Evolutionary conservation across 2,888 invertebrate genomes (phyloP).

Genomic region (Stenurella melanura): DNA sequence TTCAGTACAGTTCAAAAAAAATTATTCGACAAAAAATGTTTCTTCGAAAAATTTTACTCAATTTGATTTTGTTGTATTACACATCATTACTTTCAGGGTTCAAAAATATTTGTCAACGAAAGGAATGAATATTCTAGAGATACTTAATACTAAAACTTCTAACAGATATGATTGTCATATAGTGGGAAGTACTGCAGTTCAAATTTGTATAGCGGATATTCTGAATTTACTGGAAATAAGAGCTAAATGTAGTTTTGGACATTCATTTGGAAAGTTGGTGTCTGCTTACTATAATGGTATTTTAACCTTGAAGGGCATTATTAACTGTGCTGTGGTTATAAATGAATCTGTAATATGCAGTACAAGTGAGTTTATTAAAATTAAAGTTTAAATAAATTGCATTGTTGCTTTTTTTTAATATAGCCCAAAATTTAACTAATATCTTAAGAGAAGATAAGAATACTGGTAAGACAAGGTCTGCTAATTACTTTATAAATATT

Average conservation of each 20-base stretch:
- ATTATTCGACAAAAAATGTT: too few species aligned
- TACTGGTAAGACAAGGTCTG: too few species aligned
- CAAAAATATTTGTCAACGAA: background rate
- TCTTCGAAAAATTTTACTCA: too few species aligned
- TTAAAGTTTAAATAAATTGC: too few species aligned
- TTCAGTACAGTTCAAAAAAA: too few species aligned
- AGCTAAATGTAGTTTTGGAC: background rate
- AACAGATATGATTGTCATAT: slow-evolving; percentile 39
- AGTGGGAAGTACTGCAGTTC: slow-evolving; percentile 75
- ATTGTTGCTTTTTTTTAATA: too few species aligned
- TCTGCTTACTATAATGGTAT: slow-evolving; percentile 42
- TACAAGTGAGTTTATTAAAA: too few species aligned
- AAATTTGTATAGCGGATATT: slow-evolving; percentile 72
- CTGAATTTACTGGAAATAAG: background rate
- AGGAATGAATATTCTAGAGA: slow-evolving; percentile 37
- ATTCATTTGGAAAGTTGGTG: slow-evolving; percentile 35
- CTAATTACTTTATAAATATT: too few species aligned
- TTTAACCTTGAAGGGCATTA: slow-evolving; percentile 40
- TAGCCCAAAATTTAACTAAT: too few species aligned
- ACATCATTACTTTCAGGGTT: too few species aligned
- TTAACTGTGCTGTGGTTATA: slow-evolving; percentile 37
- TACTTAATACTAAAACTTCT: slow-evolving; percentile 14
- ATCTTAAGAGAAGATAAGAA: too few species aligned
- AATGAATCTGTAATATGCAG: background rate
- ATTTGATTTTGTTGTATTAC: too few species aligned